Evolutionary conservation across 92 coral and sea anemone species (phyloP), one percentile per base, ranked within the genome.

Genomic region (Virgularia gustaviana): DNA sequence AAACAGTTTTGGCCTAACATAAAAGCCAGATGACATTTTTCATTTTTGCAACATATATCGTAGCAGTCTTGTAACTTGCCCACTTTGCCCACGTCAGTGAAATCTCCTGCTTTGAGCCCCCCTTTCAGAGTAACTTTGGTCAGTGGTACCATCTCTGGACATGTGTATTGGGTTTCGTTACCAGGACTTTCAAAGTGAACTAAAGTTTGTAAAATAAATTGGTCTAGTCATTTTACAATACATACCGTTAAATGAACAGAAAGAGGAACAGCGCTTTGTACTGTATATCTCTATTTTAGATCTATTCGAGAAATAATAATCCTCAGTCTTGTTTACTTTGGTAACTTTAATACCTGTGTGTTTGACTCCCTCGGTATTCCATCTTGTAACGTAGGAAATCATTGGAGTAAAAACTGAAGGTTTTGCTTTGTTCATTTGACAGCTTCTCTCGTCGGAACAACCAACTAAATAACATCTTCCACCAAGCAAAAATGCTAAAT

Each of bases 1-100:
- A 94, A 94, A 24, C 99, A 94, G 78, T 94, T 94, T 61, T 94
- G 99, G 9, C 99, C 99, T 53, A 94, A 62, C 96, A 94, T 94
- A 57, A 94, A 94, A 32, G 96, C 99, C 41, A 94, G 84, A 79
- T 94, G 83, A 72, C 99, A 94, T 16, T 89, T 82, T 25, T 82
- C 65, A 36, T 86, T 96, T 57, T 87, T 83, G 23, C 99, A 94
- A 63, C 99, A 94, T 49, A 83, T 78, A 64, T 85, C 86, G 76
- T 94, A 94, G 45, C 99, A 94, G 65, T 94, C 99, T n/a, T 83
- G 83, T 30, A 94, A 83, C 39, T 85, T 87, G 22, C 96, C 96
- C 30, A 89, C 99, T 77, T 94, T 94, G 1, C 99, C 99, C 15
- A 92, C 90, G 66, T 94, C 99, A 1, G 99, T 94, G 59, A 94